Evolutionary conservation across 2,797 vertebrate genomes (phyloP).

Genomic region (Mus spretus): DNA sequence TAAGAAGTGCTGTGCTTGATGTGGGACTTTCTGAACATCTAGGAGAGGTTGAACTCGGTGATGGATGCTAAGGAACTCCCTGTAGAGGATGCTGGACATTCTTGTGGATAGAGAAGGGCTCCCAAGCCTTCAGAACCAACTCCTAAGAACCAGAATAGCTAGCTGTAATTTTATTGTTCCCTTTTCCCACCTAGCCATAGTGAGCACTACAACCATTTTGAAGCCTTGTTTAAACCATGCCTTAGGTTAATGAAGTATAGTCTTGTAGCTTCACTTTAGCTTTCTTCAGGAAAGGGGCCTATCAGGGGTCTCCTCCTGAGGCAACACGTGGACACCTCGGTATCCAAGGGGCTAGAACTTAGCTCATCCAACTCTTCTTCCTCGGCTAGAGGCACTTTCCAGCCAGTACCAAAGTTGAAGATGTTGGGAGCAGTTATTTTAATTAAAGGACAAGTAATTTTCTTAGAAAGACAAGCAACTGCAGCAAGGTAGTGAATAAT

Average conservation of each 20-base stretch:
- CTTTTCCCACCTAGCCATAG: not conserved
- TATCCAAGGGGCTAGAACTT: not conserved
- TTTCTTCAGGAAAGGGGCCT: not conserved
- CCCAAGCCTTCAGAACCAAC: not conserved
- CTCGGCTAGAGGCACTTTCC: not conserved
- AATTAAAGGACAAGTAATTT: slow-evolving; percentile 35
- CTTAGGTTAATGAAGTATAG: not conserved
- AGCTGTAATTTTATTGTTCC: not conserved
- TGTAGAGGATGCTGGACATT: not conserved
- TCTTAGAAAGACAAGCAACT: slow-evolving; percentile 32
- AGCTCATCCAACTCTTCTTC: not conserved
- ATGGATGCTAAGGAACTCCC: not conserved
- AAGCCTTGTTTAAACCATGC: not conserved
- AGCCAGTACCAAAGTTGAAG: not conserved
- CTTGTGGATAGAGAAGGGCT: not conserved
- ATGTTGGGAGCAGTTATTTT: not conserved
- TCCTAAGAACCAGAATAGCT: not conserved
- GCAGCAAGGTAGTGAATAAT: slow-evolving; percentile 25
- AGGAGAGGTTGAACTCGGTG: not conserved
- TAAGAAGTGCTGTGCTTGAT: not conserved
- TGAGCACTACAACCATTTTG: not conserved
- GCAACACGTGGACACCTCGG: not conserved
- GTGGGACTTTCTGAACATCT: not conserved
- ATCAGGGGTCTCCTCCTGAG: not conserved
- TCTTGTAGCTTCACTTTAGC: not conserved